Conservation (phyloP, 1,140 invertebrate genomes). For the Drosophila lacertosa region DNA sequence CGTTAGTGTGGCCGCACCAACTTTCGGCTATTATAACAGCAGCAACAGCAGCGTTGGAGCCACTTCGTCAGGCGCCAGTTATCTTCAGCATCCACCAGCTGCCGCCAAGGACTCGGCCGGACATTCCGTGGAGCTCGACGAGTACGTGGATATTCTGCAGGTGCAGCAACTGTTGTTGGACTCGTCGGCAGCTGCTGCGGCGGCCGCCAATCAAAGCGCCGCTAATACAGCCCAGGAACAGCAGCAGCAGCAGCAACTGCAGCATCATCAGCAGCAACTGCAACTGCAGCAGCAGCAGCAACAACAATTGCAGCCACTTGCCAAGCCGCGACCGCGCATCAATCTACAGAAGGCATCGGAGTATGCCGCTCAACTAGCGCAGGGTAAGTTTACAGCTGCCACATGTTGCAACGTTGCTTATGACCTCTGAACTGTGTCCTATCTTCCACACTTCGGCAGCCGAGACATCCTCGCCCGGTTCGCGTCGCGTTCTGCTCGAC, state of each 20-base stretch:
- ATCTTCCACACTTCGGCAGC: slow-evolving; percentile 42
- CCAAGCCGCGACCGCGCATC: slow-evolving; percentile 74
- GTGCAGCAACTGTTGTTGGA: slow-evolving; percentile 85
- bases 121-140: slow-evolving; percentile 75
- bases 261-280: slow-evolving; percentile 18
- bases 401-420: too few relatives aligned
- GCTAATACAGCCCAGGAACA: slow-evolving; percentile 26
- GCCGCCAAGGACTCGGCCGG: slow-evolving; percentile 12
- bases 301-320: slow-evolving; percentile 44
- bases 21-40: slow-evolving; percentile 63
- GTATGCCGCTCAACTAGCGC: slow-evolving; percentile 79
- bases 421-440: neutral
- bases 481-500: slow-evolving; percentile 80
- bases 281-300: slow-evolving; percentile 33
- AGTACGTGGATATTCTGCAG: slow-evolving; percentile 86
- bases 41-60: slow-evolving; percentile 4
- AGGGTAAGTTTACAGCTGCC: slow-evolving; percentile 59
- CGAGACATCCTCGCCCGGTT: slow-evolving; percentile 65
- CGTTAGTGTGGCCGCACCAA: slow-evolving; percentile 29
- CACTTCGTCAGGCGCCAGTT: slow-evolving; percentile 17
- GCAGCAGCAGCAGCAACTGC: slow-evolving; percentile 24
- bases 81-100: slow-evolving; percentile 32
- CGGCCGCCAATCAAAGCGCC: slow-evolving; percentile 35
- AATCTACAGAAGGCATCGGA: slow-evolving; percentile 83
- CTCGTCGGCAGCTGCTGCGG: slow-evolving; percentile 71